Evolutionary conservation across 2,888 invertebrate genomes (phyloP).

Genomic region (Rhagonycha fulva): DNA sequence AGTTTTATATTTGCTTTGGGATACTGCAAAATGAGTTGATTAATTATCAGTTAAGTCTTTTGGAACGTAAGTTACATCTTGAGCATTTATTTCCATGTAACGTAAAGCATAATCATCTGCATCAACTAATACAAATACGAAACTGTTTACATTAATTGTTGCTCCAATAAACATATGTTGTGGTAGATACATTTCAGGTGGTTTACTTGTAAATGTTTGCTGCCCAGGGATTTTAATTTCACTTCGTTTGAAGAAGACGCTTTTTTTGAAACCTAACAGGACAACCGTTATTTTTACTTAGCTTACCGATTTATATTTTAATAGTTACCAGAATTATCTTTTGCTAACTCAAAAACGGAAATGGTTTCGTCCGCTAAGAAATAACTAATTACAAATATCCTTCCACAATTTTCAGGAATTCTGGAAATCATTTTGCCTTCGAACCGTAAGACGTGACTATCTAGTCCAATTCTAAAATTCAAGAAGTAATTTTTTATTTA

Average conservation of each 20-base stretch:
- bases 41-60: background rate
- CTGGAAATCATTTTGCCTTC: slow-evolving; percentile 76
- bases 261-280: slow-evolving; percentile 57
- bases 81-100: slow-evolving; percentile 82
- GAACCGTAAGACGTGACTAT: slow-evolving; percentile 79
- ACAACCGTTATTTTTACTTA: background rate
- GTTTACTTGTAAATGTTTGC: slow-evolving; percentile 69
- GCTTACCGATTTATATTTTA: background rate
- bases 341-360: slow-evolving; percentile 77
- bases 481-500: background rate
- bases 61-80: background rate
- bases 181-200: slow-evolving; percentile 76
- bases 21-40: slow-evolving; percentile 59
- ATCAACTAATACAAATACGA: slow-evolving; percentile 75
- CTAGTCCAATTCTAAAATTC: slow-evolving; percentile 66
- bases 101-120: slow-evolving; percentile 87
- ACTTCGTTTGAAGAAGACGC: slow-evolving; percentile 67
- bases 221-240: slow-evolving; percentile 75
- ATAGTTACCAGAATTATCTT: slow-evolving; percentile 70
- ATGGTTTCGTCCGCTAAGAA: slow-evolving; percentile 84
- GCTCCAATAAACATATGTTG: slow-evolving; percentile 87
- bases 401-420: slow-evolving; percentile 64
- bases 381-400: slow-evolving; percentile 82
- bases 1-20: slow-evolving; percentile 72
- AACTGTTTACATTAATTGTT: slow-evolving; percentile 74